Base-by-base conservation (phyloP, 2,888 invertebrate genomes). In the Tipula vernalis region DNA sequence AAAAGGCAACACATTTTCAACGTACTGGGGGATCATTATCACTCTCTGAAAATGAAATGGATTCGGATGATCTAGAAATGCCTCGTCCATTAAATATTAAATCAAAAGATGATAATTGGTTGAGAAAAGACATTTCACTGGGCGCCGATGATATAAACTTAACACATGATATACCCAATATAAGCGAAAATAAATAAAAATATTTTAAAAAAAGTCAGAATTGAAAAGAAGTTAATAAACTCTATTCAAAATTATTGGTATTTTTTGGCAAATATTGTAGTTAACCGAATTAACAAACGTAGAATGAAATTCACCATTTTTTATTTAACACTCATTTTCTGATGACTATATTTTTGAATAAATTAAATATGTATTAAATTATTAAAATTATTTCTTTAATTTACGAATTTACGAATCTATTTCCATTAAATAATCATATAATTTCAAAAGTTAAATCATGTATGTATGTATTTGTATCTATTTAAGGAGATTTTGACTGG, bases 31-130 rank as follows among this genome's bases (percentile, higher is more conserved):
- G 96, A 84, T 96, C 96, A 1, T 92, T 96, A 13, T 96, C 96
- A 4, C 92, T 96, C 0, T 97, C 96, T 0, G 97, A 97, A 90
- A 96, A 96, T 89, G 97, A 97, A 91, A 92, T 96, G 87, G 96
- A 96, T 90, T 95, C 95, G 0, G 96, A 96, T 87, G 89, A 91
- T 87, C 41, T 86, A 10, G 91, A 91, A 89, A 89, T 91, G 57
- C 91, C 91, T 86, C 86, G 90, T 87, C 89, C 90, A 83, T 88
- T 90, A 51, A 86, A 86, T 42, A 57, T 86, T 42, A 85, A 85
- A 85, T 42, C 85, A 4, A 85, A 44, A 85, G 85, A 85, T 28
- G 85, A 85, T 44, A 85, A 28, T 85, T 85, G 84, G 84, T 84
- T 84, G 39, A 13, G 84, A 39, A 84, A 28, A 28, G 71, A 71